Evolutionary conservation across 2,797 vertebrate species (phyloP).

Genomic region (Ptychadena robeensis): DNA sequence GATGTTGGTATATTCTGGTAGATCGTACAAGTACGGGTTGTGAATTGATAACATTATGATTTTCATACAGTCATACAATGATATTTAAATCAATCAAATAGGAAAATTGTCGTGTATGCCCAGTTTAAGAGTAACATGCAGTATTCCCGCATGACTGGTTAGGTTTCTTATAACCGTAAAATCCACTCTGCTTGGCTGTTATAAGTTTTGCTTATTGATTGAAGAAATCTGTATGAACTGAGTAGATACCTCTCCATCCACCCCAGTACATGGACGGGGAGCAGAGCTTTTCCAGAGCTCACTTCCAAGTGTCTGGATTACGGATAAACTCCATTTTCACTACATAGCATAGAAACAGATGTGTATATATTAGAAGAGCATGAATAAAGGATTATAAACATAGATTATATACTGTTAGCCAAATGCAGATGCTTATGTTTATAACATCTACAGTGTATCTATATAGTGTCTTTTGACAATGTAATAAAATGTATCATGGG

Average conservation of each 20-base stretch:
- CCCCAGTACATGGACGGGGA: neutral
- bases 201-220: neutral
- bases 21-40: too few species aligned
- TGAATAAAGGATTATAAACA: neutral
- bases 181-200: neutral
- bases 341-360: neutral
- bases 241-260: neutral
- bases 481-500: neutral
- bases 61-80: too few species aligned
- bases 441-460: neutral
- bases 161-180: neutral
- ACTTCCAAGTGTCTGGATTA: neutral
- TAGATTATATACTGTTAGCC: neutral
- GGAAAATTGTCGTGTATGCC: too few species aligned
- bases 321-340: neutral
- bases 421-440: neutral
- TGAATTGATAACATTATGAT: too few species aligned
- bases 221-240: neutral
- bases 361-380: neutral
- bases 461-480: neutral
- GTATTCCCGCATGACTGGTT: too few species aligned
- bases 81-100: too few species aligned
- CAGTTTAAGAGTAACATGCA: too few species aligned
- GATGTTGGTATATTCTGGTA: too few species aligned
- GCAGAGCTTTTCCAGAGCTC: neutral